These are phyloP conservation scores for Drosophila biarmipes DNA, from an alignment of 1,140 invertebrate species.

Conservation along the genomic window DNA sequence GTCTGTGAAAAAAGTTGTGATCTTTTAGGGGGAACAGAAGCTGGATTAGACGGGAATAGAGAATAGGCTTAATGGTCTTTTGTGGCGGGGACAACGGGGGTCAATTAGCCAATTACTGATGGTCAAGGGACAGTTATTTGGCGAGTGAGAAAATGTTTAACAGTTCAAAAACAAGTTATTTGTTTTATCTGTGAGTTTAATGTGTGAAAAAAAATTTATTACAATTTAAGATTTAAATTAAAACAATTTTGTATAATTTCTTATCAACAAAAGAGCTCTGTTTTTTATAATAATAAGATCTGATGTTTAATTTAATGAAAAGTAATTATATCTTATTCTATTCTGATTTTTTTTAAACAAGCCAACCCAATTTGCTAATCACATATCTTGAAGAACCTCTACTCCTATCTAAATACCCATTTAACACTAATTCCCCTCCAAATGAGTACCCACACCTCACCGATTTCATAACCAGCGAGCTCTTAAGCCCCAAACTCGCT, in stretches of 20 bases:
- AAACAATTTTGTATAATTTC: no score
- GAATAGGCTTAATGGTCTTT: neutral
- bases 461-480: constrained; percentile 33
- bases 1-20: constrained; percentile 27
- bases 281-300: no score
- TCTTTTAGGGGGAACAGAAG: neutral
- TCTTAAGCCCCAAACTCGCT: constrained; percentile 21
- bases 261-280: no score
- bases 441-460: neutral
- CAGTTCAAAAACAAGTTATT: no score
- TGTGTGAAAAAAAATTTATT: no score
- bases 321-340: no score
- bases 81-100: neutral
- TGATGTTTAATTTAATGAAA: no score
- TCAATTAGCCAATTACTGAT: constrained; percentile 29
- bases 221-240: no score
- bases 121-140: neutral
- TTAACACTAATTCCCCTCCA: neutral
- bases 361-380: no score
- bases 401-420: neutral
- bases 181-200: no score
- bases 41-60: constrained; percentile 4
- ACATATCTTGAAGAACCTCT: neutral
- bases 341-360: no score
- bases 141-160: neutral